phyloP scores from a whole-genome alignment of 2,797 vertebrate species.

The Sylvilagus floridanus region DNA sequence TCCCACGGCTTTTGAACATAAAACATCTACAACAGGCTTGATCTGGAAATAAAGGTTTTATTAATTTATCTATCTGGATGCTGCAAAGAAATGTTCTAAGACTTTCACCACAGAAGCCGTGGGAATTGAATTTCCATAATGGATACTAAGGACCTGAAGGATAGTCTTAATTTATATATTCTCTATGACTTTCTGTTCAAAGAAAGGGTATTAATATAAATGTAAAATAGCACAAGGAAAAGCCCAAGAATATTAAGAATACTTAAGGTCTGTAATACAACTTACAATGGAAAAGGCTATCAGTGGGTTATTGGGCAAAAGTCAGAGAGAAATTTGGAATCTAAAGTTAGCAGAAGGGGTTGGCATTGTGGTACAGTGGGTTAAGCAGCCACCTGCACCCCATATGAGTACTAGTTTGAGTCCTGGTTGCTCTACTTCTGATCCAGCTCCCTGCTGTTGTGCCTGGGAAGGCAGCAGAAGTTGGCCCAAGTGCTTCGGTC shows the following conservation, averaged over 20 bases:
- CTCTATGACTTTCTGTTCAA: constrained; percentile 16
- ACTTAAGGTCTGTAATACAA: neutral
- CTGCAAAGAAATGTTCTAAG: neutral
- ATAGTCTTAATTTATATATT: constrained; percentile 36
- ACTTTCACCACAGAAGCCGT: constrained; percentile 34
- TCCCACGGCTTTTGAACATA: neutral
- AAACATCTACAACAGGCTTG: neutral
- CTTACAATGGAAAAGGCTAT: neutral
- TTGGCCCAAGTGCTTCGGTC: no score
- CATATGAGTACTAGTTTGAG: no score
- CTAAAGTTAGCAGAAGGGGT: neutral
- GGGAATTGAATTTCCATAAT: constrained; percentile 29
- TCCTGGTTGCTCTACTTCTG: no score
- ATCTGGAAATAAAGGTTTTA: neutral
- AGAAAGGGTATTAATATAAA: constrained; percentile 40
- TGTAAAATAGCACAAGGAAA: neutral
- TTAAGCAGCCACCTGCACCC: no score
- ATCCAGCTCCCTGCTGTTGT: no score
- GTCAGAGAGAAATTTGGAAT: neutral
- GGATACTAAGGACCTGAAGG: neutral
- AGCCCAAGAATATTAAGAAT: neutral
- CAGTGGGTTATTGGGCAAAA: neutral
- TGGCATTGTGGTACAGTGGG: no score
- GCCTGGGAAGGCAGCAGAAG: no score
- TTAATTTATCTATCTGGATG: constrained; percentile 13